These are phyloP conservation scores for Nesospiza acunhae DNA, from an alignment of 2,113 vertebrate species.

Conservation along the genomic window DNA sequence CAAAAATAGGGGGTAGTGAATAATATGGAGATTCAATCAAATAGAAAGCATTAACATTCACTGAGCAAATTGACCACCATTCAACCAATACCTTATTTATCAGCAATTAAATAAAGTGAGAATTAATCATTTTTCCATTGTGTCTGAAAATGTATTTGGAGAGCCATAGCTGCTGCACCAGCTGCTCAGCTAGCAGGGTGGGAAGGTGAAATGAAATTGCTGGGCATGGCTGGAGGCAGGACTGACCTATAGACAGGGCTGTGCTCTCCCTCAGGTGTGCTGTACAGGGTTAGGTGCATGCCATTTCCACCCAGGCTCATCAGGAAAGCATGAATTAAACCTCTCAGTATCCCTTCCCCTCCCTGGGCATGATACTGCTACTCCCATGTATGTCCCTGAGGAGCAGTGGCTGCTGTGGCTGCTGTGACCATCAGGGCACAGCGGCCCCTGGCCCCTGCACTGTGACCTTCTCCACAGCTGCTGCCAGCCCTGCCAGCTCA, in stretches of 20 bases:
- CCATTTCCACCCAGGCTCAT: not conserved
- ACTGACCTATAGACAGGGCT: fast-evolving
- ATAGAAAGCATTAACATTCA: not conserved
- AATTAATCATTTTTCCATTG: not conserved
- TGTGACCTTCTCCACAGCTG: not conserved
- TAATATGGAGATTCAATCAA: not conserved
- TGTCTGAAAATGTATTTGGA: not conserved
- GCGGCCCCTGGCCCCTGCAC: not conserved
- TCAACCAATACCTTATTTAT: not conserved
- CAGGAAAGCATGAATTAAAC: not conserved
- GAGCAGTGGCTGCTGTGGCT: not conserved
- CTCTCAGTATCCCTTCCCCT: not conserved
- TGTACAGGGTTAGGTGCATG: not conserved
- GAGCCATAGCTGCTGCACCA: not conserved
- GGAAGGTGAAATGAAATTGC: not conserved
- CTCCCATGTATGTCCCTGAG: fast-evolving
- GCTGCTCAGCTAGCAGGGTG: not conserved
- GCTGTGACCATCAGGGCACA: not conserved
- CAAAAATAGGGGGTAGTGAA: not conserved
- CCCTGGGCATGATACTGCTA: not conserved
- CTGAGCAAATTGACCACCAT: not conserved
- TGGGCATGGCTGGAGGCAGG: not conserved
- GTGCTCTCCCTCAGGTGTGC: fast-evolving
- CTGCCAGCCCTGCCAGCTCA: not conserved
- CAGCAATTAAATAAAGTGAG: not conserved